Evolutionary conservation across 2,888 invertebrate species (phyloP), one percentile per base, ranked within the genome.

Genomic region (Sceliomorpha sp.): DNA sequence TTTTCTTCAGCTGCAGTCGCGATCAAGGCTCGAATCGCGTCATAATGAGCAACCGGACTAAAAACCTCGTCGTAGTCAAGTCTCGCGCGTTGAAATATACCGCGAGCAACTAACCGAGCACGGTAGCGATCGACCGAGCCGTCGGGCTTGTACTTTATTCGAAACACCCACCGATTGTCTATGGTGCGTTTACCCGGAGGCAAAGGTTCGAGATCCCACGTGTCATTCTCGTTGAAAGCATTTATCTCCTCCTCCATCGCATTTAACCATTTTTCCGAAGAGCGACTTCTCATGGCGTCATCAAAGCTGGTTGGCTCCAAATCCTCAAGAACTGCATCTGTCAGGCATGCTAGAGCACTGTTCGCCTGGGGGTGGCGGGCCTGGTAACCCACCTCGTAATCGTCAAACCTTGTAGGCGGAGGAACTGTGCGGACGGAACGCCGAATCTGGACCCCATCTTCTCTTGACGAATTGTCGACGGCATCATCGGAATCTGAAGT

Each of bases 31-130:
- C 77, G 34, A 29, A 81, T 71, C 3, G 81, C 73, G 17, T 74
- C 74, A 9, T 74, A 73, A 39, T 74, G 56, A 1, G 68, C 76
- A 1, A 81, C 81, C 10, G 81, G 81, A 62, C 78, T 79, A 42
- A 78, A 81, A 1, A 77, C 81, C 63, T 85, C 75, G 12, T 75
- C 45, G 58, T 76, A 82, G 51, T 83, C 78, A 3, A 77, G 42
- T 7, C 80, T 79, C 45, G 45, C 15, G 6, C 51, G 59, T 60
- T 81, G 78, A 6, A 32, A 31, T 32, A 60, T 79, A 5, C 81
- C 79, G 32, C 72, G 55, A 2, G 73, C 77, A 27, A 81, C 81
- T 2, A 82, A 69, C 26, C 82, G 13, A 3, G 82, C 83, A 50
- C 82, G 84, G 66, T 70, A 79, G 1, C 72, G 47, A 10, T 68